phyloP scores from a whole-genome alignment of 2,113 vertebrate genomes.

The Embiotoca jacksoni region DNA sequence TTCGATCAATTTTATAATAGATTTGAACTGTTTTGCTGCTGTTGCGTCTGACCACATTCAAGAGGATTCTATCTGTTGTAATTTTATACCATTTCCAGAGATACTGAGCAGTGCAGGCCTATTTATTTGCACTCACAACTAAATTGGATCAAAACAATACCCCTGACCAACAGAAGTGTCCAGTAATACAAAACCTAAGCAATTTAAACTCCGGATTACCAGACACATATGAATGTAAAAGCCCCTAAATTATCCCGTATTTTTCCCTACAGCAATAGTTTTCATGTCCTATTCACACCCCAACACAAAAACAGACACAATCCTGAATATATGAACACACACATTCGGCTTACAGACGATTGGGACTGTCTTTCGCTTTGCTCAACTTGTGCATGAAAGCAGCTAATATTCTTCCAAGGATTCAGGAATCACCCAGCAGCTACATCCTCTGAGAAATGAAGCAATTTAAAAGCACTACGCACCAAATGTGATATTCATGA shows the following conservation, averaged over 20 bases:
- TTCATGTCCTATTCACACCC: conserved; percentile 29
- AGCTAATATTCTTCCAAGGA: conserved; percentile 70
- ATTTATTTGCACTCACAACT: conserved; percentile 5
- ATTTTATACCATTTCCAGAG: background rate
- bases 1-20: too few relatives aligned
- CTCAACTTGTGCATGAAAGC: conserved; percentile 67
- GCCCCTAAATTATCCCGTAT: conserved; percentile 3
- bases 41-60: too few relatives aligned
- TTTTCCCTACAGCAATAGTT: conserved; percentile 31
- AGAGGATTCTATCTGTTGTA: too few relatives aligned
- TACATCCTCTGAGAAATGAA: conserved; percentile 77
- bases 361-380: conserved; percentile 42
- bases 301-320: conserved; percentile 34
- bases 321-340: conserved; percentile 18
- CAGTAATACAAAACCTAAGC: conserved; percentile 7
- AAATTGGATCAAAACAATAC: conserved; percentile 33
- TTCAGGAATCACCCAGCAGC: conserved; percentile 71
- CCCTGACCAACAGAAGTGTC: conserved; percentile 9
- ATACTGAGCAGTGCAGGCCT: background rate
- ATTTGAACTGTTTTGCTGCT: too few relatives aligned
- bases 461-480: conserved; percentile 81
- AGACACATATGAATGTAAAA: conserved; percentile 24
- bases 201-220: conserved; percentile 27
- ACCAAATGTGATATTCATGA: conserved; percentile 84
- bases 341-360: conserved; percentile 51